These are phyloP conservation scores for Corythucha ciliata DNA, from an alignment of 2,888 invertebrate genomes.

Conservation along the genomic window DNA sequence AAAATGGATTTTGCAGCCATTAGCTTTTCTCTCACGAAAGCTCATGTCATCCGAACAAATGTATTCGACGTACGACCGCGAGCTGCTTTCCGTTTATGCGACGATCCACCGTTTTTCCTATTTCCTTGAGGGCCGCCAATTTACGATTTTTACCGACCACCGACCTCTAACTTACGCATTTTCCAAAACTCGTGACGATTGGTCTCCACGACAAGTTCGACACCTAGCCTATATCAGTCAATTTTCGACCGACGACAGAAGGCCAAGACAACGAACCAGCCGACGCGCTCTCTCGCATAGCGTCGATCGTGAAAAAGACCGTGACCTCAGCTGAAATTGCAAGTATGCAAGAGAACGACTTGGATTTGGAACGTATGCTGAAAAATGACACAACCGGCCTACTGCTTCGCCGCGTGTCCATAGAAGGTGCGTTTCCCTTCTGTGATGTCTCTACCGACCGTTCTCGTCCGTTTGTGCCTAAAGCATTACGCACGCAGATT, in stretches of 20 bases:
- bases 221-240: slow-evolving; percentile 28
- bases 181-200: slow-evolving; percentile 13
- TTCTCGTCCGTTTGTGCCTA: slow-evolving; percentile 14
- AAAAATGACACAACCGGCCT: neutral
- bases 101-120: slow-evolving; percentile 3
- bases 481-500: neutral
- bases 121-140: slow-evolving; percentile 1
- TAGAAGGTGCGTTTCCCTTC: neutral
- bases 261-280: slow-evolving; percentile 12
- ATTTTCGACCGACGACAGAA: slow-evolving; percentile 16
- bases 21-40: slow-evolving; percentile 31
- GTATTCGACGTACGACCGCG: slow-evolving; percentile 42
- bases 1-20: slow-evolving; percentile 23
- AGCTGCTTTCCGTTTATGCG: slow-evolving; percentile 29
- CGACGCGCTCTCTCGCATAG: slow-evolving; percentile 3
- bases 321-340: slow-evolving; percentile 3
- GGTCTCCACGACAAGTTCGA: slow-evolving; percentile 24
- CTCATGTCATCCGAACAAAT: slow-evolving; percentile 37
- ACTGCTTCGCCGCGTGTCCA: neutral
- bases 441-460: slow-evolving; percentile 12
- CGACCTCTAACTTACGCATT: slow-evolving; percentile 10
- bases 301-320: neutral
- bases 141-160: slow-evolving; percentile 13
- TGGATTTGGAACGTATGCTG: neutral
- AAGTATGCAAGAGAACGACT: neutral